phyloP scores from a whole-genome alignment of 2,113 vertebrate genomes.

The Lophotis ruficrista region DNA sequence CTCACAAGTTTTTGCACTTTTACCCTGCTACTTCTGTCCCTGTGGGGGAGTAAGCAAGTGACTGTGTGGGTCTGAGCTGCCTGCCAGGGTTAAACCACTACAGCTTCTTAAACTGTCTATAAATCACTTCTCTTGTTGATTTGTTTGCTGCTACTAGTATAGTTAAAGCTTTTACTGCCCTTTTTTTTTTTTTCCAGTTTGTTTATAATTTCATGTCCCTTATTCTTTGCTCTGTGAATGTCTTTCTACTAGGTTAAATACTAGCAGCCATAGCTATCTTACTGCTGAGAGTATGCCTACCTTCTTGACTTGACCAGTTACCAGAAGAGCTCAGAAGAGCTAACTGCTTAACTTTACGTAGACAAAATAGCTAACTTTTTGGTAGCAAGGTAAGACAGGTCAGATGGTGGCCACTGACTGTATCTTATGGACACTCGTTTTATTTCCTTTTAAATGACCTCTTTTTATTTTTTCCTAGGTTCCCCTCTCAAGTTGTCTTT shows the following conservation, averaged over 20 bases:
- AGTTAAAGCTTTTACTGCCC: not conserved
- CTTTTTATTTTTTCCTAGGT: not conserved
- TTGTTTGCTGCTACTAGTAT: not conserved
- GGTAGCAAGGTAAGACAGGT: not conserved
- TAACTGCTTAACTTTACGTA: not conserved
- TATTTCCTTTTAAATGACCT: not conserved
- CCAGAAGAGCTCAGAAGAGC: not conserved
- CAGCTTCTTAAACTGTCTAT: not conserved
- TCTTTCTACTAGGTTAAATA: not conserved
- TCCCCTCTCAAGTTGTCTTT: not conserved
- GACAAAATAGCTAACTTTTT: not conserved
- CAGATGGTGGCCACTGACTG: not conserved
- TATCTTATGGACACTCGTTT: not conserved
- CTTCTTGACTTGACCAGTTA: not conserved
- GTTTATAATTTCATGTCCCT: not conserved
- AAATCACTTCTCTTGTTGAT: not conserved
- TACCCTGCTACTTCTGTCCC: not conserved
- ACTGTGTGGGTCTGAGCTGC: not conserved
- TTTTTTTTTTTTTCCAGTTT: not conserved
- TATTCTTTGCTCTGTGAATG: not conserved
- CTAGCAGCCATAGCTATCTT: not conserved
- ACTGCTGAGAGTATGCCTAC: not conserved
- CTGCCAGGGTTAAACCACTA: not conserved
- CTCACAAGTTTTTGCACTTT: not conserved
- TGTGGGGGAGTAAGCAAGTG: not conserved